Percentiles rank a stretch among this genome's conserved stretches.
Evolutionary conservation across 2,113 vertebrate species (phyloP).

Genomic region (Rutilus rutilus): DNA sequence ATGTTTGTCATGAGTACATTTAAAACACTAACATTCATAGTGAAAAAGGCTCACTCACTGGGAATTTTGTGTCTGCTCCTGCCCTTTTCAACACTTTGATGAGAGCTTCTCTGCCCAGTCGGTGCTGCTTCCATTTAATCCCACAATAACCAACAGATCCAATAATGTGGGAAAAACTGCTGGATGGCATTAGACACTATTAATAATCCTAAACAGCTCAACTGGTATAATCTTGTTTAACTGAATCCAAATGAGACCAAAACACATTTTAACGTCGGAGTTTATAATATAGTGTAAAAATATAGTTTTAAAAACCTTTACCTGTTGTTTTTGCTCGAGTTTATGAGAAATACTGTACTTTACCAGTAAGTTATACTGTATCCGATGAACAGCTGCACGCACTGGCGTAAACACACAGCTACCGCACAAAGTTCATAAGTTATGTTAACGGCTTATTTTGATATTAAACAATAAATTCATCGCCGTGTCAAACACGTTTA

Average conservation of each 20-base stretch:
- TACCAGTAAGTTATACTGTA: neutral
- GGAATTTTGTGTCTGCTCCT: constrained; percentile 35
- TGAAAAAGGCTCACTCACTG: constrained; percentile 35
- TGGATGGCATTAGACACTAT: neutral
- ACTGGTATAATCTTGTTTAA: neutral
- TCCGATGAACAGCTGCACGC: neutral
- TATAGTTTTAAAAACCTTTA: neutral
- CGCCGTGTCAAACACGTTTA: neutral
- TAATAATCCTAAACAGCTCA: neutral
- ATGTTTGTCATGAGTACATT: no score
- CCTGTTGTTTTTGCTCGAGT: neutral
- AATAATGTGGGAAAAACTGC: neutral
- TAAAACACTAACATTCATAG: neutral
- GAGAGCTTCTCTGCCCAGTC: neutral
- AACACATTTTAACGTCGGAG: neutral
- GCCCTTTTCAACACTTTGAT: constrained; percentile 7
- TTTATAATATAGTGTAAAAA: neutral
- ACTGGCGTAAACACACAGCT: neutral
- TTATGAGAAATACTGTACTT: neutral
- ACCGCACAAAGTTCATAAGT: neutral
- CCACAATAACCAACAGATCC: neutral
- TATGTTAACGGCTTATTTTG: neutral
- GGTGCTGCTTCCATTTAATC: constrained; percentile 35
- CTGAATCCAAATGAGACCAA: neutral
- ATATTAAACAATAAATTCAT: neutral